Base-by-base conservation (phyloP, 1,140 invertebrate genomes). In the Rhopalosiphum padi region DNA sequence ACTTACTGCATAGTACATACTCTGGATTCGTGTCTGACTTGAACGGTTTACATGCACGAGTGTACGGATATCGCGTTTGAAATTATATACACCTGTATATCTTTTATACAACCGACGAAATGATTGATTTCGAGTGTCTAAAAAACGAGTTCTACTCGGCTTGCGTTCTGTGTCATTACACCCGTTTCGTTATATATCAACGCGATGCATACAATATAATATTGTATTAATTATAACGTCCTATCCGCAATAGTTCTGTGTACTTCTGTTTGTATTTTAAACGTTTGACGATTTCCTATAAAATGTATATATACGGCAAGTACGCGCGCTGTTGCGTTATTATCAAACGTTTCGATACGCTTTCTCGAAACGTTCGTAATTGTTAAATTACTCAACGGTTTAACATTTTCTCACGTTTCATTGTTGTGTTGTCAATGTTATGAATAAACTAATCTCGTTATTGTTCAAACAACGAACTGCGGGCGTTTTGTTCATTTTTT, bases 261-360 rank as follows among this genome's bases (percentile, higher is more conserved):
- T 22, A 83, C n/a, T 37, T 41, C 83, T 37, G 37, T 85, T 85
- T 85, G 83, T 85, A 85, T 85, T 85, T 85, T 43, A 85, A 43
- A 85, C 41, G 83, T 85, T 25, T 23, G 37, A 85, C 8, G 35
- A 37, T 37, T 85, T 85, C 77, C 77, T 41, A 83, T 41, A 83
- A 83, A 83, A 83, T 37, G 55, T 60, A 60, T 55, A 3, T 60
- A 68, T 11, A n/a, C 30, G 11, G n/a, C 11, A 30, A 37, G 37
- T 85, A 41, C 35, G n/a, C 77, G 18, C 35, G n/a, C n/a, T 83
- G 18, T 83, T 30, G 25, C 86, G 87, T 53, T 89, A 48, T 53
- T 48, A 35, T 89, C 23, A 51, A 90, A 89, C 46, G 51, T 60
- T 90, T 90, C 88, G 88, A 90, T 60, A 53, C 88, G 88, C 88